Conservation (phyloP, 2,797 vertebrate genomes). For the Hozukius guyotensis region DNA sequence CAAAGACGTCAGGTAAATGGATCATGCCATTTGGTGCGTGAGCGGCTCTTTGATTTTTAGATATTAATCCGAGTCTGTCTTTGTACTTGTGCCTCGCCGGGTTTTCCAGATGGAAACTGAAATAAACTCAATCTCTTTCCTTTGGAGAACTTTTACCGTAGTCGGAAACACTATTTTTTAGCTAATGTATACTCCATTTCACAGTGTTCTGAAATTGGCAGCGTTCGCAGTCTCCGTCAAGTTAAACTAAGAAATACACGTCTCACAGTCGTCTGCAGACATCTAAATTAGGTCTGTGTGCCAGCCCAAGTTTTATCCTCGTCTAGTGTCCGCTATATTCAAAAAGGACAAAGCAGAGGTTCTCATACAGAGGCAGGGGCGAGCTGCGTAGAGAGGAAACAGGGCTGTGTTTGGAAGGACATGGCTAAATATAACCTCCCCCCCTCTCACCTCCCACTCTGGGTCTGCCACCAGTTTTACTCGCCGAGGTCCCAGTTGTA, state of each 20-base stretch:
- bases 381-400: slow-evolving; percentile 35
- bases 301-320: slow-evolving; percentile 35
- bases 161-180: slow-evolving; percentile 29
- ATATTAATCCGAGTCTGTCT: slow-evolving; percentile 51
- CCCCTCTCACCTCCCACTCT: slow-evolving; percentile 56
- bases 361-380: slow-evolving; percentile 34
- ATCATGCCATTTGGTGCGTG: slow-evolving; percentile 40
- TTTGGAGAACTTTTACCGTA: slow-evolving; percentile 33
- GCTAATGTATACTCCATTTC: slow-evolving; percentile 28
- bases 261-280: slow-evolving; percentile 22
- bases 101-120: slow-evolving; percentile 63
- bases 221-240: slow-evolving; percentile 27
- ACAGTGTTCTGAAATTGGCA: slow-evolving; percentile 34
- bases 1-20: slow-evolving; percentile 59
- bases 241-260: slow-evolving; percentile 21
- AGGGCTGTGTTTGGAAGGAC: slow-evolving; percentile 60
- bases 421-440: slow-evolving; percentile 73
- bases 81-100: slow-evolving; percentile 32
- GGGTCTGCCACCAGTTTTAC: slow-evolving; percentile 55
- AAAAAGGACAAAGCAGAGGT: slow-evolving; percentile 58
- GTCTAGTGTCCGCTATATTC: slow-evolving; percentile 37
- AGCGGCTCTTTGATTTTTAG: slow-evolving; percentile 52
- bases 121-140: slow-evolving; percentile 44
- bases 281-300: slow-evolving; percentile 35
- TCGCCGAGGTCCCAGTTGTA: slow-evolving; percentile 59